Evolutionary conservation across 2,888 invertebrate species (phyloP).

Genomic region (Acrobasis repandana): DNA sequence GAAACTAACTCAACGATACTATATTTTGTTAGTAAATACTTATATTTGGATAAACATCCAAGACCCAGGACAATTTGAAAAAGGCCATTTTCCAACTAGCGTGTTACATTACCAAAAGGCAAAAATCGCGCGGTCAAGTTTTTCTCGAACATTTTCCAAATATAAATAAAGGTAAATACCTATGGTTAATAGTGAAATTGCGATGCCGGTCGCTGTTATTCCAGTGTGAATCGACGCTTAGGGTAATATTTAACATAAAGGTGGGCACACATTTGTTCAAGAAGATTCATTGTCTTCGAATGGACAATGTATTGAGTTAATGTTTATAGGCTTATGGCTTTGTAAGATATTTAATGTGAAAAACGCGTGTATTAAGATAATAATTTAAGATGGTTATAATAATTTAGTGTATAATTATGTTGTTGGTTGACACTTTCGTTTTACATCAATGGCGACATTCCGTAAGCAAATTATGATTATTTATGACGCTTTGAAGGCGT

Average conservation of each 20-base stretch:
- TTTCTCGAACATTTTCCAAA: too few species aligned
- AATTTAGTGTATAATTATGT: slow-evolving; percentile 12
- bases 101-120: too few species aligned
- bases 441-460: slow-evolving; percentile 7
- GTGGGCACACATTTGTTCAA: slow-evolving; percentile 20
- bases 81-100: too few species aligned
- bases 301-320: not conserved
- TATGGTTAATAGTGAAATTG: too few species aligned
- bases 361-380: not conserved
- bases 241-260: slow-evolving; percentile 10
- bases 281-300: slow-evolving; percentile 14
- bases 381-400: slow-evolving; percentile 8
- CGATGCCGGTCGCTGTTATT: too few species aligned
- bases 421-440: slow-evolving; percentile 14
- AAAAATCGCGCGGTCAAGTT: too few species aligned
- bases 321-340: not conserved
- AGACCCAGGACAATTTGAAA: too few species aligned
- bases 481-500: not conserved
- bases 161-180: too few species aligned
- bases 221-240: not conserved
- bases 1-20: too few species aligned
- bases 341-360: slow-evolving; percentile 2
- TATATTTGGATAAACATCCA: too few species aligned
- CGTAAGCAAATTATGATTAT: slow-evolving; percentile 6
- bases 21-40: too few species aligned